Evolutionary conservation across 1,140 invertebrate species (phyloP).

Genomic region (Saccostrea glomerata): DNA sequence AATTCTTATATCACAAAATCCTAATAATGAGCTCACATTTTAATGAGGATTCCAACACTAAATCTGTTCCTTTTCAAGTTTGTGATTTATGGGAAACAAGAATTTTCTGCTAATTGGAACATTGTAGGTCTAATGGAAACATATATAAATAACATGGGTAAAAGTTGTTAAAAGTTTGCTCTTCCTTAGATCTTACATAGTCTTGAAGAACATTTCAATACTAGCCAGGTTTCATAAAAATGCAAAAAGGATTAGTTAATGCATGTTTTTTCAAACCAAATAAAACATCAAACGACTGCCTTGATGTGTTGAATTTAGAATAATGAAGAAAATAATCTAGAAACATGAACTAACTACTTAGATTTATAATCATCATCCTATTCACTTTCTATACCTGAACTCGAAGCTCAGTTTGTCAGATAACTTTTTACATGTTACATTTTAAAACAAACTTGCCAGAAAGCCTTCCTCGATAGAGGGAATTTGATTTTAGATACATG

Average conservation of each 20-base stretch:
- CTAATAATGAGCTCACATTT: background rate
- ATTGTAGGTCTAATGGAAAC: background rate
- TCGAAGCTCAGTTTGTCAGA: too few species aligned
- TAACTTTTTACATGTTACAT: too few species aligned
- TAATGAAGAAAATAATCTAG: too few species aligned
- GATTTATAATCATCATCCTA: too few species aligned
- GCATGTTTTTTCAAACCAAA: background rate
- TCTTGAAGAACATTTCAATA: background rate
- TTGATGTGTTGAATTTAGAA: background rate
- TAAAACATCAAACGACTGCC: background rate
- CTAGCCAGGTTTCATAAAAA: background rate
- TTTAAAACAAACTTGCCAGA: too few species aligned
- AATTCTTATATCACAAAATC: background rate
- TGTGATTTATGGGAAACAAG: background rate
- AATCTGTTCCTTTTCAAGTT: background rate
- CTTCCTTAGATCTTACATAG: background rate
- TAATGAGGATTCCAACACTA: background rate
- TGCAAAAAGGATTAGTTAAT: background rate
- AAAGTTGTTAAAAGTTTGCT: background rate
- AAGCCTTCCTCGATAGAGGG: too few species aligned
- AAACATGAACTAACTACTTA: too few species aligned
- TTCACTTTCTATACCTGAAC: too few species aligned
- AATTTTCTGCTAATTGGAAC: constrained; percentile 7
- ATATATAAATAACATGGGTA: background rate
- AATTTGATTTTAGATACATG: too few species aligned